Conservation (phyloP, 2,888 invertebrate species). For the Trilocha varians region DNA sequence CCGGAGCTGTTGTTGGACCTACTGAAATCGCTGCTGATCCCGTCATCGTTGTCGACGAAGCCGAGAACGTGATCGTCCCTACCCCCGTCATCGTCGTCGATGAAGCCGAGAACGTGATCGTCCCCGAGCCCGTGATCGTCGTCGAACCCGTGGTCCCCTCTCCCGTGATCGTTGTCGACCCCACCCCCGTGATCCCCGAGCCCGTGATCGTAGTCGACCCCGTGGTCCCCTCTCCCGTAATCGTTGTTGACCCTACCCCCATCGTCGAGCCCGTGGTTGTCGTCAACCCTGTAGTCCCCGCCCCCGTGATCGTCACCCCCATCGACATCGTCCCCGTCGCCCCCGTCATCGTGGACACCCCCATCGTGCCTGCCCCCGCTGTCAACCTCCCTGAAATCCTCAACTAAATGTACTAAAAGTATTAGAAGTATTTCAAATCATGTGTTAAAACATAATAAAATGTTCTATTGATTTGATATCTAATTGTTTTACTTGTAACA, state of each 20-base stretch:
- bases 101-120: background rate
- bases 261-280: no score
- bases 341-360: no score
- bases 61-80: background rate
- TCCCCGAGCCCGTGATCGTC: slow-evolving; percentile 2
- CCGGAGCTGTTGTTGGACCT: slow-evolving; percentile 1
- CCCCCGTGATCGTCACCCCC: no score
- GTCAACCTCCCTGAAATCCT: no score
- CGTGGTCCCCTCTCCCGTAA: background rate
- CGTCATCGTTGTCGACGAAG: slow-evolving; percentile 2
- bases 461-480: no score
- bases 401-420: no score
- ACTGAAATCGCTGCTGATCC: background rate
- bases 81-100: slow-evolving; percentile 1
- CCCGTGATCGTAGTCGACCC: background rate
- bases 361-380: no score
- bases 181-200: background rate
- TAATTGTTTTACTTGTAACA: no score
- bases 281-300: no score
- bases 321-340: no score
- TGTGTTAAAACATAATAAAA: no score
- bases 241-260: background rate
- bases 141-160: background rate
- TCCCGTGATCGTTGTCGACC: slow-evolving; percentile 1
- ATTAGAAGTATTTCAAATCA: no score